Base-by-base conservation (phyloP, 2,888 invertebrate genomes). In the Epistrophe grossulariae region DNA sequence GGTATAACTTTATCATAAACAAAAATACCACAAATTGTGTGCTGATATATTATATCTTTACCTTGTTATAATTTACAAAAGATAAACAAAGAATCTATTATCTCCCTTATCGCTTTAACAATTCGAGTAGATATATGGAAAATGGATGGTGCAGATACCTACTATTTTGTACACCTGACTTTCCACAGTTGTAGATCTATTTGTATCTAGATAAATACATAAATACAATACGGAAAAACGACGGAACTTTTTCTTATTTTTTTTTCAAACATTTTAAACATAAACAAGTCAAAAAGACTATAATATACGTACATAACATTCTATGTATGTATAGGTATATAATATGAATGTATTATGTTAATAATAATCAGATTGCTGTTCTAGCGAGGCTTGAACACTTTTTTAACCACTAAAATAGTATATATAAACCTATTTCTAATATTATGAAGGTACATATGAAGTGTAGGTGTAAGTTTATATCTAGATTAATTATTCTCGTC, bases 141-240 rank as follows among this genome's bases (percentile, higher is more conserved):
- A 31, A 0, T 57, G 31, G 31, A 31, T 31, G 31, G 31, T 7
- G 31, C 13, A 11, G 48, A n/a, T 24, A 24, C 24, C 24, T 43
- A 50, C 13, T 78, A 52, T 40, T 59, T 62, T 79, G 64, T 64
- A 38, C 64, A 79, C 55, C 62, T 79, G 64, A 79, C 45, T 72
- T 72, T 38, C 10, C 43, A n/a, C 31, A 55, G 62, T n/a, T n/a
- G n/a, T 62, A 62, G 35, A 24, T 24, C 24, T 24, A 24, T 24
- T 24, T 24, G 1, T 24, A 24, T 24, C 24, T 24, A 24, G 24
- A 3, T 24, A 24, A 2, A 3, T 24, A 24, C 24, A 24, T 24
- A 24, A 2, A 24, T 24, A 24, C 3, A 24, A 24, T 24, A 24
- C 24, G 24, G 24, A 24, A 24, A 24, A 3, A 24, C 24, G 3